These are phyloP conservation scores for Pandemis corylana DNA, from an alignment of 2,888 invertebrate species.

Conservation along the genomic window DNA sequence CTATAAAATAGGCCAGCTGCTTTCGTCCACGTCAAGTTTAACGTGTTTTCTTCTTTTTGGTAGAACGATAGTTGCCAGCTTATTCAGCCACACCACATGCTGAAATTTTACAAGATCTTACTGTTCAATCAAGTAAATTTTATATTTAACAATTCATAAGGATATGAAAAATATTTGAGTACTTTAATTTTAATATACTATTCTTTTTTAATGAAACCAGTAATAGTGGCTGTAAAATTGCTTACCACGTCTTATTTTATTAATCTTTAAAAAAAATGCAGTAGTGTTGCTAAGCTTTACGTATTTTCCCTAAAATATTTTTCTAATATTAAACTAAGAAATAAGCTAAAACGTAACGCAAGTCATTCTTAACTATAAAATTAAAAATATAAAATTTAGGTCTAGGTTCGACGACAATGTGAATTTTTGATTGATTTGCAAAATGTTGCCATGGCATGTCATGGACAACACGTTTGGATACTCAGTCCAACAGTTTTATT, in stretches of 20 bases:
- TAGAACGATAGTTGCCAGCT: slow-evolving; percentile 66
- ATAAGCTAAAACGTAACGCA: not conserved
- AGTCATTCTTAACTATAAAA: not conserved
- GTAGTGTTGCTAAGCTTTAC: slow-evolving; percentile 15
- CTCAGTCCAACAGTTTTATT: not conserved
- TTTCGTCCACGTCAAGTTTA: slow-evolving; percentile 84
- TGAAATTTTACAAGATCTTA: not conserved
- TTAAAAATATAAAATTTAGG: not conserved
- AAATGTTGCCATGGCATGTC: slow-evolving; percentile 27
- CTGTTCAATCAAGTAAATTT: not conserved
- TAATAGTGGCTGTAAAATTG: not conserved
- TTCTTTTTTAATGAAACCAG: not conserved
- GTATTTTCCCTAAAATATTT: not conserved
- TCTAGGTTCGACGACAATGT: not conserved
- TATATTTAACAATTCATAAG: not conserved
- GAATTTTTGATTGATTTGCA: slow-evolving; percentile 34
- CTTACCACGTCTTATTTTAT: slow-evolving; percentile 5
- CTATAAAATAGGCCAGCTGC: slow-evolving; percentile 72
- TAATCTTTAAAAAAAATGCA: slow-evolving; percentile 11
- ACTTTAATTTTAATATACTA: not conserved
- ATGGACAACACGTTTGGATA: slow-evolving; percentile 31
- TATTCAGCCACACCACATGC: slow-evolving; percentile 28
- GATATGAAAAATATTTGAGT: not conserved
- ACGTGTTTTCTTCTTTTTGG: slow-evolving; percentile 84
- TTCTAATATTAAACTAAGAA: not conserved